Conservation (phyloP, 92 coral and sea anemone genomes). For the Virgularia gustaviana region DNA sequence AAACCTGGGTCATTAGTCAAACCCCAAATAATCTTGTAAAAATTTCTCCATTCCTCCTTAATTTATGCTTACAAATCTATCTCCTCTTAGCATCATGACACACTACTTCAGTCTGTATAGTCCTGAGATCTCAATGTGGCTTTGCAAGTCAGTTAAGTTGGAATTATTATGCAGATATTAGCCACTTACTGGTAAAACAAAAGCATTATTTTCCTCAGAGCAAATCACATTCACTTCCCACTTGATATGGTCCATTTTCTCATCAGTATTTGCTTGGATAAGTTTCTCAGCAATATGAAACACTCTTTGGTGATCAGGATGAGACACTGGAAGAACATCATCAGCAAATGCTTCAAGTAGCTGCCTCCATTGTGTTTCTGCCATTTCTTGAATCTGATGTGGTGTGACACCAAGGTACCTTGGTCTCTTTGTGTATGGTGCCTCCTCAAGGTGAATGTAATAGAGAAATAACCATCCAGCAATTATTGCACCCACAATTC, state of each 20-base stretch:
- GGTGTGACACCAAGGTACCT: constrained; percentile 82
- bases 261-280: constrained; percentile 64
- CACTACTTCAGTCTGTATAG: not conserved
- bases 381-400: constrained; percentile 75
- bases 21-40: too few relatives aligned
- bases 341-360: constrained; percentile 71
- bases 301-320: constrained; percentile 79
- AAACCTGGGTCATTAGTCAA: too few relatives aligned
- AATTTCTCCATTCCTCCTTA: too few relatives aligned
- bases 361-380: constrained; percentile 67
- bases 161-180: too few relatives aligned
- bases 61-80: too few relatives aligned
- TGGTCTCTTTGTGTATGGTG: constrained; percentile 80
- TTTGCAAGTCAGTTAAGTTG: too few relatives aligned
- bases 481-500: constrained; percentile 61
- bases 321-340: constrained; percentile 67
- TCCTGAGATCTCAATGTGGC: too few relatives aligned
- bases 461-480: constrained; percentile 70
- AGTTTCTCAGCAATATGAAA: constrained; percentile 63
- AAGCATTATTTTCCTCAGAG: constrained; percentile 78
- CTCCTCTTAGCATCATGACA: too few relatives aligned
- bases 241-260: constrained; percentile 68
- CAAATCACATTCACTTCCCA: constrained; percentile 95
- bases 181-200: constrained; percentile 89
- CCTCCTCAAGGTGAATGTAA: constrained; percentile 81